These are phyloP conservation scores for Notechis scutatus DNA, from an alignment of 2,113 vertebrate genomes.

Conservation along the genomic window DNA sequence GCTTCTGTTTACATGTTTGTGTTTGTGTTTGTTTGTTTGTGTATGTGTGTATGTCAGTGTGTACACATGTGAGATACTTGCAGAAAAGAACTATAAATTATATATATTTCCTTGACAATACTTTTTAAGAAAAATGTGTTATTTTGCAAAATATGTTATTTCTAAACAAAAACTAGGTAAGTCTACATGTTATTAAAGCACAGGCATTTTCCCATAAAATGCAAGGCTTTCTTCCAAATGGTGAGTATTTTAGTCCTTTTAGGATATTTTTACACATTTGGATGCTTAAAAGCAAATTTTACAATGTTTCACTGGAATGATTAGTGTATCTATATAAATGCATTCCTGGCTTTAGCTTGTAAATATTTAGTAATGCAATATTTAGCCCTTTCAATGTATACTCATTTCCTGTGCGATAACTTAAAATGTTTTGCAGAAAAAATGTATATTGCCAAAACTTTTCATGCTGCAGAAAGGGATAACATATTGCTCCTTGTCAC, in stretches of 20 bases:
- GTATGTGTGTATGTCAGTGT: not conserved
- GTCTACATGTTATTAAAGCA: constrained; percentile 49
- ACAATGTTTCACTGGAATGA: constrained; percentile 54
- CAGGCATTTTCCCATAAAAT: constrained; percentile 56
- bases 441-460: constrained; percentile 48
- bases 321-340: constrained; percentile 53
- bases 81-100: constrained; percentile 67
- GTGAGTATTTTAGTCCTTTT: constrained; percentile 25
- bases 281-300: constrained; percentile 56
- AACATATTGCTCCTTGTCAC: constrained; percentile 63
- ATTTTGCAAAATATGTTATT: constrained; percentile 37
- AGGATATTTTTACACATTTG: constrained; percentile 48
- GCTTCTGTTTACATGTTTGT: not conserved
- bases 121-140: constrained; percentile 34
- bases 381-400: constrained; percentile 74
- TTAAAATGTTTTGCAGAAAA: constrained; percentile 43
- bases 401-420: constrained; percentile 36
- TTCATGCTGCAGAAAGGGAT: constrained; percentile 71
- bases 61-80: constrained; percentile 42
- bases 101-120: constrained; percentile 66
- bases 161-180: constrained; percentile 45
- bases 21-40: constrained; percentile 26
- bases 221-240: constrained; percentile 37
- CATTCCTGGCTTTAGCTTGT: constrained; percentile 48
- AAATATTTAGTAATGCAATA: constrained; percentile 61